Conservation (phyloP, 2,888 invertebrate genomes). For the Oscheius myriophilus region DNA sequence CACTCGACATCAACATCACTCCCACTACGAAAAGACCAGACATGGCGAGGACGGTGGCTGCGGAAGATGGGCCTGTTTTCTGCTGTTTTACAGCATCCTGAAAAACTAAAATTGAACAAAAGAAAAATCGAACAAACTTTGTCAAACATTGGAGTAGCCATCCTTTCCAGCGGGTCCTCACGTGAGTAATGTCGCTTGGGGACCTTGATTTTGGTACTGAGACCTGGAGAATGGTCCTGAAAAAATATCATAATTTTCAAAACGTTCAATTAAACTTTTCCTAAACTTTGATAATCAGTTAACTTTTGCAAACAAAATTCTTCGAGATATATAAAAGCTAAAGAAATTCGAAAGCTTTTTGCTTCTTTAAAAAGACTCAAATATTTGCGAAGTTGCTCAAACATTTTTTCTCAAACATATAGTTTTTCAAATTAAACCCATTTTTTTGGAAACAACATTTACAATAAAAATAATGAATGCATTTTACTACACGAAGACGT, state of each 20-base stretch:
- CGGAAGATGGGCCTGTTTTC: slow-evolving; percentile 68
- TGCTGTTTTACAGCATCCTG: slow-evolving; percentile 55
- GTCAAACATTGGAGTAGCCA: slow-evolving; percentile 64
- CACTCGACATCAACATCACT: slow-evolving; percentile 62
- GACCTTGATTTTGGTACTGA: slow-evolving; percentile 56
- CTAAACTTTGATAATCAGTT: too few relatives aligned
- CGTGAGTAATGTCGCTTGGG: slow-evolving; percentile 59
- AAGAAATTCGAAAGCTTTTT: too few relatives aligned
- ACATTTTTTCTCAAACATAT: too few relatives aligned
- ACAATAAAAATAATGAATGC: too few relatives aligned
- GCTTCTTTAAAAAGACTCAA: too few relatives aligned
- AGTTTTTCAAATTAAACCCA: too few relatives aligned
- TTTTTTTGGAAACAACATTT: too few relatives aligned
- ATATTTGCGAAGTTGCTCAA: too few relatives aligned
- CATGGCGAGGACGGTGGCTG: slow-evolving; percentile 66
- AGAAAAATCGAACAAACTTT: slow-evolving; percentile 41
- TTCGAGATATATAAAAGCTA: too few relatives aligned
- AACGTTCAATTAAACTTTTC: too few relatives aligned
- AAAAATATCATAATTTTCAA: slow-evolving; percentile 10
- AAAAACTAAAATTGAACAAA: slow-evolving; percentile 18
- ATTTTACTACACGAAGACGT: too few relatives aligned
- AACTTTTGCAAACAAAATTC: too few relatives aligned
- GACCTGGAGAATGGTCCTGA: slow-evolving; percentile 60
- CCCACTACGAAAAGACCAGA: slow-evolving; percentile 69
- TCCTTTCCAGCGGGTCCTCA: slow-evolving; percentile 61